Evolutionary conservation across 2,113 vertebrate species (phyloP).

Genomic region (Melospiza melodia): DNA sequence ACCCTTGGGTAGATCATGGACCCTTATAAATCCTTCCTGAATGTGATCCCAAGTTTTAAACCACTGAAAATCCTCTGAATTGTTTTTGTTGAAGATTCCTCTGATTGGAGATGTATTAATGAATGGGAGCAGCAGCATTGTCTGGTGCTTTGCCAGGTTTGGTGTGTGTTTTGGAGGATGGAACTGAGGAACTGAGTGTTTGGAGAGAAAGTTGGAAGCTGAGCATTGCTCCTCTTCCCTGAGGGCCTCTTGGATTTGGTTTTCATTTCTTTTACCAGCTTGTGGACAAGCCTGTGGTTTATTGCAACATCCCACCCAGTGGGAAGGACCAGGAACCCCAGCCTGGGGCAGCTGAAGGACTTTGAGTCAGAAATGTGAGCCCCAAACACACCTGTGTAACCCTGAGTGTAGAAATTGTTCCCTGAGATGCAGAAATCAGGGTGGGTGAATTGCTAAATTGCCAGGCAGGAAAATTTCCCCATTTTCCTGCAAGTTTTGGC

Average conservation of each 20-base stretch:
- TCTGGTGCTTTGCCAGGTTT: not conserved
- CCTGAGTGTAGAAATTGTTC: not conserved
- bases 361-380: not conserved
- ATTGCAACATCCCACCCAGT: not conserved
- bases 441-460: not conserved
- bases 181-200: not conserved
- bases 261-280: not conserved
- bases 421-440: not conserved
- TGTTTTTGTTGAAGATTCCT: not conserved
- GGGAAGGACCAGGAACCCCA: not conserved
- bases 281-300: rapidly evolving
- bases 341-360: not conserved
- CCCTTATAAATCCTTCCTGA: not conserved
- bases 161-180: not conserved
- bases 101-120: not conserved
- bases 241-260: not conserved
- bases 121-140: not conserved
- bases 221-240: not conserved
- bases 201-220: not conserved
- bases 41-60: not conserved
- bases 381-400: not conserved
- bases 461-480: not conserved
- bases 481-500: not conserved
- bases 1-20: rapidly evolving
- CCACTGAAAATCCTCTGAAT: not conserved